phyloP scores from a whole-genome alignment of 2,797 vertebrate genomes.

The Sebastes kiyomatsui region DNA sequence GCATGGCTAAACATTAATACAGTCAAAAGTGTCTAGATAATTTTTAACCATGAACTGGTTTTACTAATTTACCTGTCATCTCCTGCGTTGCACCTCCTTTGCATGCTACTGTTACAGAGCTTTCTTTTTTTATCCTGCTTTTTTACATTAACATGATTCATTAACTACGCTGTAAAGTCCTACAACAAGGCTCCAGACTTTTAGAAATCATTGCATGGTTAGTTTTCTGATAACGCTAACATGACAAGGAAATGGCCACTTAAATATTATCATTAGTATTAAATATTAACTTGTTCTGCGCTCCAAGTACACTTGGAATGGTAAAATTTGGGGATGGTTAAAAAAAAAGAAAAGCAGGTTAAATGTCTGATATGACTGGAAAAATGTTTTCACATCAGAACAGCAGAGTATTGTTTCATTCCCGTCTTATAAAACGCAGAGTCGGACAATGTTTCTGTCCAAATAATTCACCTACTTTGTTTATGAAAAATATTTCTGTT shows the following conservation, averaged over 20 bases:
- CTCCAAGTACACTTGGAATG: neutral
- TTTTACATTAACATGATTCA: neutral
- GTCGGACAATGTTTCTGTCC: neutral
- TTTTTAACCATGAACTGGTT: neutral
- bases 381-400: neutral
- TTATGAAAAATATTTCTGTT: neutral
- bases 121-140: neutral
- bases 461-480: neutral
- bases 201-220: neutral
- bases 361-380: neutral
- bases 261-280: neutral
- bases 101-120: neutral
- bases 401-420: constrained; percentile 6
- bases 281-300: neutral
- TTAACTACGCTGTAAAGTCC: neutral
- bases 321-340: neutral
- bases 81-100: neutral
- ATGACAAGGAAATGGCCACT: neutral
- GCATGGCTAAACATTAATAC: neutral
- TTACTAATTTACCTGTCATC: neutral
- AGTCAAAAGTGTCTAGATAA: neutral
- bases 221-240: neutral
- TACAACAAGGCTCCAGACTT: neutral
- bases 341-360: neutral
- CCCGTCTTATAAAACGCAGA: neutral